Evolutionary conservation across 1,140 invertebrate genomes (phyloP).

Genomic region (Thaumatotibia leucotreta): DNA sequence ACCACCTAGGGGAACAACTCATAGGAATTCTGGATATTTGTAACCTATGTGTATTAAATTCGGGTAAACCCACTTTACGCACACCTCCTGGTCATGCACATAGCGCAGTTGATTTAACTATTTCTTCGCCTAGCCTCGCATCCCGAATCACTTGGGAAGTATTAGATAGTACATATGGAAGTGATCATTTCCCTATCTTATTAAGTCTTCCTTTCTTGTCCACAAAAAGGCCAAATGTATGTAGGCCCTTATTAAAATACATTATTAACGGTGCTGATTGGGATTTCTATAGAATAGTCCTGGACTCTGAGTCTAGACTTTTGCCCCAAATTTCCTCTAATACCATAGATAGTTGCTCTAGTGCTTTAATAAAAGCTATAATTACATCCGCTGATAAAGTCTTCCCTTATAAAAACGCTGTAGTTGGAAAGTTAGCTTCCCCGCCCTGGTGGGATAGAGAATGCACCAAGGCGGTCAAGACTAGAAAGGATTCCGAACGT

Average conservation of each 20-base stretch:
- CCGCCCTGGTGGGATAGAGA: slow-evolving; percentile 26
- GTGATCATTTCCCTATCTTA: slow-evolving; percentile 11
- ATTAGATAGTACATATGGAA: background rate
- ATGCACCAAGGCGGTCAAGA: slow-evolving; percentile 18
- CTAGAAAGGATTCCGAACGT: slow-evolving; percentile 19
- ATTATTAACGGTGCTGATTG: background rate
- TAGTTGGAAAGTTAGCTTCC: slow-evolving; percentile 2
- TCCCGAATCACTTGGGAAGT: background rate
- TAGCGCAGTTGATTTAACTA: background rate
- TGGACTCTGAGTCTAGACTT: background rate
- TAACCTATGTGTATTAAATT: background rate
- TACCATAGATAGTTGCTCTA: background rate
- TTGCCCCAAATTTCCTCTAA: background rate
- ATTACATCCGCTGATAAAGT: background rate
- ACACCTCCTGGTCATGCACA: background rate
- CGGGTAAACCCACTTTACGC: background rate
- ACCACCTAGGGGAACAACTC: background rate
- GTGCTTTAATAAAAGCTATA: background rate
- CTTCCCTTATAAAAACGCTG: slow-evolving; percentile 1
- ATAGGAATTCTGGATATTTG: background rate
- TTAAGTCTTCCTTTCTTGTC: background rate
- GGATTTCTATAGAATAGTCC: background rate
- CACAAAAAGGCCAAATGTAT: background rate
- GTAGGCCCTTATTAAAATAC: background rate
- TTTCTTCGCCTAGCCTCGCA: background rate